phyloP scores from a whole-genome alignment of 2,797 vertebrate species.

The Thunnus albacares region DNA sequence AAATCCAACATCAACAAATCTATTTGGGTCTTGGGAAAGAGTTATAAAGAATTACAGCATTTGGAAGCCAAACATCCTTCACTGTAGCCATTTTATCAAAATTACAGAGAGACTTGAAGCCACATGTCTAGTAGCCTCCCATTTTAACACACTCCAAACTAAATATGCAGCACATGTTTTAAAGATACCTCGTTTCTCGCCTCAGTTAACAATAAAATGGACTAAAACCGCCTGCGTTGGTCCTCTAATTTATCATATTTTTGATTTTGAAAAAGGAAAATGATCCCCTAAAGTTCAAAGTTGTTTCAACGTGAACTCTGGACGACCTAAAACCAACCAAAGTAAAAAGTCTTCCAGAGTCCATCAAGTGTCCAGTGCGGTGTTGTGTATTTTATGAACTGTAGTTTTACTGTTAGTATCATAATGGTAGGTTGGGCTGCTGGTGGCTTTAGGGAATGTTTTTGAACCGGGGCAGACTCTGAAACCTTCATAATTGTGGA shows the following conservation, averaged over 20 bases:
- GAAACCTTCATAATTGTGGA: constrained; percentile 51
- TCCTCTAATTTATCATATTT: not conserved
- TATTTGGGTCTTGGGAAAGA: constrained; percentile 25
- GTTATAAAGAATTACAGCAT: constrained; percentile 17
- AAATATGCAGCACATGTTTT: constrained; percentile 26
- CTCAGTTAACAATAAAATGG: constrained; percentile 6
- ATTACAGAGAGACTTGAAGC: constrained; percentile 30
- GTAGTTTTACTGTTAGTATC: constrained; percentile 36
- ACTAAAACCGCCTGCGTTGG: not conserved
- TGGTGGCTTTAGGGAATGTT: constrained; percentile 39
- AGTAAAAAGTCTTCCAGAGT: constrained; percentile 18
- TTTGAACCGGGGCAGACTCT: constrained; percentile 39
- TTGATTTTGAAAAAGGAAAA: constrained; percentile 9
- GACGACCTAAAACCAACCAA: constrained; percentile 17
- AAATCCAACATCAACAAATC: constrained; percentile 38
- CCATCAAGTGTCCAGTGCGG: not conserved
- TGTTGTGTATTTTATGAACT: constrained; percentile 42
- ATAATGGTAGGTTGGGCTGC: constrained; percentile 49
- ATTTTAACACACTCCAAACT: constrained; percentile 36
- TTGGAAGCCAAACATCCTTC: constrained; percentile 36
- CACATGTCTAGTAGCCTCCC: constrained; percentile 29
- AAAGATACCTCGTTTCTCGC: constrained; percentile 18
- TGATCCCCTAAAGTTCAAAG: not conserved
- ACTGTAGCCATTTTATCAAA: constrained; percentile 36
- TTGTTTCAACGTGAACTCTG: constrained; percentile 40